Evolutionary conservation across 2,888 invertebrate genomes (phyloP).

Genomic region (Anaspis maculata): DNA sequence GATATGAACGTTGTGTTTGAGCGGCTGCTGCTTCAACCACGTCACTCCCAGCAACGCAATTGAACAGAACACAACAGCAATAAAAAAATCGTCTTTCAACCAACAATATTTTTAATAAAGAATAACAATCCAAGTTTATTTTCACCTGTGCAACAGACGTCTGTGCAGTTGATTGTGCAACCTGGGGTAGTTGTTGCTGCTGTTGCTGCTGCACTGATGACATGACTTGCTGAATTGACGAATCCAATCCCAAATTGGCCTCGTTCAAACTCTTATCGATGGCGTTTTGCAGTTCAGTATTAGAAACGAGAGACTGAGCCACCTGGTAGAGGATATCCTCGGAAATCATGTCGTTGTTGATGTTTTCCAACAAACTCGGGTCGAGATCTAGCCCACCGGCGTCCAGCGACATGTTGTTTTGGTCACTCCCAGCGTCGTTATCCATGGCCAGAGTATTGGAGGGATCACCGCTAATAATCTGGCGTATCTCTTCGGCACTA

Average conservation of each 20-base stretch:
- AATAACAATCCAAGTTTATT: no score
- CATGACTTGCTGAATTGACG: no score
- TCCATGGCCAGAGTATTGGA: slow-evolving; percentile 22
- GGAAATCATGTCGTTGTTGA: slow-evolving; percentile 58
- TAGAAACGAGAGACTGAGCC: slow-evolving; percentile 60
- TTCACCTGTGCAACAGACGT: no score
- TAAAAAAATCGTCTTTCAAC: no score
- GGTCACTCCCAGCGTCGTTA: slow-evolving; percentile 19
- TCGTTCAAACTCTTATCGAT: slow-evolving; percentile 53
- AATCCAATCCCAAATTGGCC: slow-evolving; percentile 36
- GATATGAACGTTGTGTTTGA: no score
- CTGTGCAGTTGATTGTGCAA: no score
- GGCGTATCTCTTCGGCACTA: slow-evolving; percentile 33
- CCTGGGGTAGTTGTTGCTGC: no score
- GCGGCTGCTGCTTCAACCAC: no score
- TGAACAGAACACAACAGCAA: no score
- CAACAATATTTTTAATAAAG: no score
- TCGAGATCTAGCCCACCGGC: slow-evolving; percentile 52
- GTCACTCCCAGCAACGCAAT: no score
- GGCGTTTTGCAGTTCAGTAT: slow-evolving; percentile 59
- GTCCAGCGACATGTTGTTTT: slow-evolving; percentile 43
- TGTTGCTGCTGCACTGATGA: no score
- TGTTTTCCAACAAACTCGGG: slow-evolving; percentile 49
- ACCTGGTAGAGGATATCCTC: slow-evolving; percentile 66
- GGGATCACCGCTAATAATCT: slow-evolving; percentile 33